A percentile compares a stretch with the other conserved stretches of the same genome.
Evolutionary conservation across 2,888 invertebrate genomes (phyloP).

Genomic region (Glaucopsyche alexis): DNA sequence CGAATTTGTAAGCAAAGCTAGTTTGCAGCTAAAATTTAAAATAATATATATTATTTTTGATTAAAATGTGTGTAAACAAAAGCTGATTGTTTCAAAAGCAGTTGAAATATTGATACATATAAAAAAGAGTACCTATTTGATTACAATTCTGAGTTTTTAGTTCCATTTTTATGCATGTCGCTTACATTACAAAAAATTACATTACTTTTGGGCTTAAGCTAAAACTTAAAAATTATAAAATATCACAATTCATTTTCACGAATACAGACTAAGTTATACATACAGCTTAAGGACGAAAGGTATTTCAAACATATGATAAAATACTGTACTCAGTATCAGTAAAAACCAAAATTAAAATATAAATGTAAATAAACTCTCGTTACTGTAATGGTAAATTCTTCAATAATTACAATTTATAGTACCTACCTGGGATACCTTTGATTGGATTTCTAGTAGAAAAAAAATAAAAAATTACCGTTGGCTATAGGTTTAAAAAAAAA

Average conservation of each 20-base stretch:
- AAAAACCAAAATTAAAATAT: background rate
- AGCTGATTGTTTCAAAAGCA: background rate
- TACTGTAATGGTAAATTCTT: no score
- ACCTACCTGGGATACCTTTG: no score
- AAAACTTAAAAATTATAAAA: constrained; percentile 27
- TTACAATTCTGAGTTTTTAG: background rate
- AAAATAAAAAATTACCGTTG: no score
- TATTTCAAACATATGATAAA: background rate
- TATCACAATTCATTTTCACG: constrained; percentile 26
- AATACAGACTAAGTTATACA: constrained; percentile 6
- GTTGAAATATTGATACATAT: background rate
- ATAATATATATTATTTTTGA: no score
- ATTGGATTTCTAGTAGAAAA: no score
- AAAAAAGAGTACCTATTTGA: no score
- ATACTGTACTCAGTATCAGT: background rate
- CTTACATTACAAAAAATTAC: background rate
- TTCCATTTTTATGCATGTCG: background rate
- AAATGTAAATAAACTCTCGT: background rate
- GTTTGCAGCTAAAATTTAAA: background rate
- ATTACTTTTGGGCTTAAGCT: background rate
- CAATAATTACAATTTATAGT: no score
- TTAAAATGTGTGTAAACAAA: no score
- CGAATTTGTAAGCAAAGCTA: background rate
- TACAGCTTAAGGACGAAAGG: background rate
- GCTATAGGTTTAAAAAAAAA: no score